These are phyloP conservation scores for Malurus leucopterus DNA, from an alignment of 2,797 vertebrate genomes.

Conservation along the genomic window DNA sequence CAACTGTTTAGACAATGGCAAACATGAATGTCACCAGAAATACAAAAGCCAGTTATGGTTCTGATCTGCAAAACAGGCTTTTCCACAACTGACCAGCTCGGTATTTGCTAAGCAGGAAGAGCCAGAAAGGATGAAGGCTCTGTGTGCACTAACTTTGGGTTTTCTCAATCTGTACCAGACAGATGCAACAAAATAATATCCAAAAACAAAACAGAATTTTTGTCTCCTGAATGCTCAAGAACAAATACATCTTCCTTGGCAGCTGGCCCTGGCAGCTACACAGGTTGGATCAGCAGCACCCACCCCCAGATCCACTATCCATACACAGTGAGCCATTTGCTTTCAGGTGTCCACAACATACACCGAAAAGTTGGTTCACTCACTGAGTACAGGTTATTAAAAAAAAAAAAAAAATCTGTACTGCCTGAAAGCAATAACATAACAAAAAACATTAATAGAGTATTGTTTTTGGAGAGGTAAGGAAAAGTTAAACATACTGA, in stretches of 20 bases:
- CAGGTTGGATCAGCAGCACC: neutral
- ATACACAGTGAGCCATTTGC: neutral
- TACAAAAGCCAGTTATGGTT: neutral
- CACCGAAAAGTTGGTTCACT: neutral
- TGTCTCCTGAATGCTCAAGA: neutral
- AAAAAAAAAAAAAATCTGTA: neutral
- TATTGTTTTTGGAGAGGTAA: conserved; percentile 4
- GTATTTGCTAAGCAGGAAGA: conserved; percentile 1
- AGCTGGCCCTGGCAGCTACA: conserved; percentile 17
- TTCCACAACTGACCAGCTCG: neutral
- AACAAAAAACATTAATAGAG: neutral
- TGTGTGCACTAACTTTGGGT: neutral
- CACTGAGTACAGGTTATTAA: neutral
- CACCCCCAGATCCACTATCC: neutral
- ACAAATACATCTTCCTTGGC: neutral
- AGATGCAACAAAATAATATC: neutral
- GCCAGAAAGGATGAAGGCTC: neutral
- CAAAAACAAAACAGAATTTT: neutral
- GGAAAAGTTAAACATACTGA: conserved; percentile 15
- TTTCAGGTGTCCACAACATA: neutral
- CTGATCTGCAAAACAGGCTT: neutral
- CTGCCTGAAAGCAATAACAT: neutral
- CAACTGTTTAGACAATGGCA: neutral
- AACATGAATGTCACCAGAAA: neutral
- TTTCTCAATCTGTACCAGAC: conserved; percentile 57